These are phyloP conservation scores for Nomia melanderi DNA, from an alignment of 1,140 invertebrate species.

Conservation along the genomic window DNA sequence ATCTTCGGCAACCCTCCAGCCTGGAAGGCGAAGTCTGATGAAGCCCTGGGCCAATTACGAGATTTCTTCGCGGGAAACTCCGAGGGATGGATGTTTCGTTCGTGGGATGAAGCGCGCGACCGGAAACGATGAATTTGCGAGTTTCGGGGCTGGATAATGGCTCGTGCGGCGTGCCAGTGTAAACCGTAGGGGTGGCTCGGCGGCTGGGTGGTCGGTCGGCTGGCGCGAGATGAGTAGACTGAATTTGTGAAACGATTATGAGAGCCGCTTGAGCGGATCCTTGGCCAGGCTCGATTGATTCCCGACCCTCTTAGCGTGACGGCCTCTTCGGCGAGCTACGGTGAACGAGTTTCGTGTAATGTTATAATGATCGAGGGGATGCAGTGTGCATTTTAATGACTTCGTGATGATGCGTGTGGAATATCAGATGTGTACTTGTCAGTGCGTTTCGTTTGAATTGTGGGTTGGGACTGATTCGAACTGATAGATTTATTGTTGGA, in stretches of 20 bases:
- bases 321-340: constrained; percentile 34
- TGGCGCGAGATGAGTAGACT: constrained; percentile 50
- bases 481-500: too few relatives aligned
- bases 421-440: too few relatives aligned
- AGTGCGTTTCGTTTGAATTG: too few relatives aligned
- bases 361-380: constrained; percentile 24
- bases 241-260: constrained; percentile 64
- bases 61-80: constrained; percentile 49
- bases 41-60: constrained; percentile 64
- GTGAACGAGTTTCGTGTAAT: constrained; percentile 49
- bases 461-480: too few relatives aligned
- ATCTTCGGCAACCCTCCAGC: constrained; percentile 30
- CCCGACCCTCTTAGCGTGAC: constrained; percentile 13
- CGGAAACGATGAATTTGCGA: constrained; percentile 55
- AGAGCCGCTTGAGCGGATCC: constrained; percentile 38
- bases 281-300: background rate
- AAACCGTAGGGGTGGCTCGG: constrained; percentile 26
- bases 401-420: background rate
- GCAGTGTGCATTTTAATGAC: constrained; percentile 20
- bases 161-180: constrained; percentile 41
- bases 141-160: constrained; percentile 32
- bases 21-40: constrained; percentile 49
- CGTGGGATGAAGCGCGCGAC: too few relatives aligned
- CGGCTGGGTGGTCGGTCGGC: too few relatives aligned
- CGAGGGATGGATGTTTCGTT: constrained; percentile 8